Evolutionary conservation across 2,113 vertebrate species (phyloP).

Genomic region (Corythornis madagascariensis): DNA sequence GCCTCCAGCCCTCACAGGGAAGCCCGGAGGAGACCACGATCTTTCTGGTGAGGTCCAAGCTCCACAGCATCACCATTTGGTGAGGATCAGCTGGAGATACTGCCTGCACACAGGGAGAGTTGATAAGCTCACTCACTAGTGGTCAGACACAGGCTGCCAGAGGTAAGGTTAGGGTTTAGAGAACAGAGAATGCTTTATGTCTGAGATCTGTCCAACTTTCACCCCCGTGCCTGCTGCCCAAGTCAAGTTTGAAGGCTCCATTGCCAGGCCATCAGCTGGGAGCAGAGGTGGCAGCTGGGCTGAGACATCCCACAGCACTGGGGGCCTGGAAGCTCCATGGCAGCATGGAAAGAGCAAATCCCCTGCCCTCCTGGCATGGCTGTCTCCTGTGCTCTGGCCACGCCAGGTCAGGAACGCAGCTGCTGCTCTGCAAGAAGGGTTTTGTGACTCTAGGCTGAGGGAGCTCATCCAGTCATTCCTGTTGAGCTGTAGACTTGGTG

Average conservation of each 20-base stretch:
- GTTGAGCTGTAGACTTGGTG: neutral
- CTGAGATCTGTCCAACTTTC: neutral
- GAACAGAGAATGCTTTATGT: neutral
- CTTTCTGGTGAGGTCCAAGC: neutral
- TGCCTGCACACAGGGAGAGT: neutral
- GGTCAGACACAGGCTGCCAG: neutral
- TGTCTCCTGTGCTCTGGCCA: accelerated
- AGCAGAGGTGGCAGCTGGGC: neutral
- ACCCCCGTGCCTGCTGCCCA: neutral
- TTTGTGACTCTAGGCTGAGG: neutral
- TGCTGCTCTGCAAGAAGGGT: neutral
- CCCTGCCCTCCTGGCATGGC: neutral
- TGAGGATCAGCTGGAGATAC: neutral
- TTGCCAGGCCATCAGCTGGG: neutral
- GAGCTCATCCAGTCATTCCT: neutral
- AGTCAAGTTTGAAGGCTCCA: neutral
- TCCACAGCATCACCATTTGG: neutral
- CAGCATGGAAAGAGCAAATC: neutral
- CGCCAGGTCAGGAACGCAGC: neutral
- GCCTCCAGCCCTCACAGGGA: accelerated
- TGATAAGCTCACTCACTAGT: neutral
- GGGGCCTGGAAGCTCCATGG: neutral
- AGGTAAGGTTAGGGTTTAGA: neutral
- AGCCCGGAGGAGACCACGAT: neutral
- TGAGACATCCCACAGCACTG: neutral